Evolutionary conservation across 1,140 invertebrate genomes (phyloP).

Genomic region (Micrasema minimum): DNA sequence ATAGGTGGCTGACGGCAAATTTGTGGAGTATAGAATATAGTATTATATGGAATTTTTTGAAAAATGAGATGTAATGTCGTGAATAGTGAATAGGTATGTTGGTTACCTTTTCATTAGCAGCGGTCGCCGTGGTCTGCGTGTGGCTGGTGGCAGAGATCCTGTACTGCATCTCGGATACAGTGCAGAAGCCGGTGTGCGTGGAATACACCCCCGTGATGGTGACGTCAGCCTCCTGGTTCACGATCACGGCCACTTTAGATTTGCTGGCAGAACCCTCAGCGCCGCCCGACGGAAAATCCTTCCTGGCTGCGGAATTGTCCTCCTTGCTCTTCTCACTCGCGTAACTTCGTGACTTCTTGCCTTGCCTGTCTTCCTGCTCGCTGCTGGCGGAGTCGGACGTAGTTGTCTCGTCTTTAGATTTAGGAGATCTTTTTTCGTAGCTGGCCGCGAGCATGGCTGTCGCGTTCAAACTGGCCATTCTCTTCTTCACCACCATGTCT

Average conservation of each 20-base stretch:
- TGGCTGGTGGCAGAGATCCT: slow-evolving; percentile 79
- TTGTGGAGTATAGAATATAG: too few relatives aligned
- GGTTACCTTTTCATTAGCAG: slow-evolving; percentile 72
- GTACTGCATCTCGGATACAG: slow-evolving; percentile 85
- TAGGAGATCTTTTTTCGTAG: slow-evolving; percentile 80
- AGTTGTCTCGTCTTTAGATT: slow-evolving; percentile 67
- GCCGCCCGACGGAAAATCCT: slow-evolving; percentile 58
- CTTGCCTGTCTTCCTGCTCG: slow-evolving; percentile 63
- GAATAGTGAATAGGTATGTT: too few relatives aligned
- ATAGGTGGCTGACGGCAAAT: too few relatives aligned
- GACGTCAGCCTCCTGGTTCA: slow-evolving; percentile 86
- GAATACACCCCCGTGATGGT: slow-evolving; percentile 84
- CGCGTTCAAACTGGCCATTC: slow-evolving; percentile 94
- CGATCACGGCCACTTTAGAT: slow-evolving; percentile 75
- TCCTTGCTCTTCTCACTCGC: slow-evolving; percentile 42
- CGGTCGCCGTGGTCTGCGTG: slow-evolving; percentile 81
- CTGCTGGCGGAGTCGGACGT: slow-evolving; percentile 66
- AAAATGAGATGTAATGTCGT: too few relatives aligned
- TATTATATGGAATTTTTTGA: too few relatives aligned
- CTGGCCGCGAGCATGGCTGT: slow-evolving; percentile 91
- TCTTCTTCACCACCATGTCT: slow-evolving; percentile 87
- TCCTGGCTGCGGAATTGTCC: slow-evolving; percentile 57
- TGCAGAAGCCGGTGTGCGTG: slow-evolving; percentile 82
- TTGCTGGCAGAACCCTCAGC: slow-evolving; percentile 69
- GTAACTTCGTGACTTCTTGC: slow-evolving; percentile 44